Percentiles rank a stretch among this genome's conserved stretches.
phyloP scores from a whole-genome alignment of 1,140 invertebrate genomes.

The Mizuhopecten yessoensis region DNA sequence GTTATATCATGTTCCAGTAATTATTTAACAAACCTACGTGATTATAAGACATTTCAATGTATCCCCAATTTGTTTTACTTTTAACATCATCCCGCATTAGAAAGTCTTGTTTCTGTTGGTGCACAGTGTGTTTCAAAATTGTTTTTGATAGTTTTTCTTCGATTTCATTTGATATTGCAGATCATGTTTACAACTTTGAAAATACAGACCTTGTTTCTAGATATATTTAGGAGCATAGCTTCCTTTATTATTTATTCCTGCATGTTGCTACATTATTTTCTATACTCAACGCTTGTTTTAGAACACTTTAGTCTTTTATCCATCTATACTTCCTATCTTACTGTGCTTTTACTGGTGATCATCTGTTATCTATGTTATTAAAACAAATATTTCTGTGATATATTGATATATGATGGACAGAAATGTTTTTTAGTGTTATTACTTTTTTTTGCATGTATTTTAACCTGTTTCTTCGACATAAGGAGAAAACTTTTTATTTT shows the following conservation, averaged over 20 bases:
- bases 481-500: not conserved
- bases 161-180: not conserved
- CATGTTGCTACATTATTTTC: constrained; percentile 15
- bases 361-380: not conserved
- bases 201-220: no score
- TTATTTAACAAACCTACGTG: not conserved
- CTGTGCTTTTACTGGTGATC: constrained; percentile 3
- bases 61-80: not conserved
- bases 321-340: not conserved
- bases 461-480: not conserved
- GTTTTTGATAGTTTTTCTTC: not conserved
- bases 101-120: not conserved
- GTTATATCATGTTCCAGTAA: not conserved
- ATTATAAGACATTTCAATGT: not conserved
- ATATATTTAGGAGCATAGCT: not conserved
- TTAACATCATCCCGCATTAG: not conserved
- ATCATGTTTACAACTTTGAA: no score
- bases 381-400: constrained; percentile 22
- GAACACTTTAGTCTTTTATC: constrained; percentile 34
- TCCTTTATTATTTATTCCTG: not conserved
- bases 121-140: not conserved
- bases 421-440: constrained; percentile 13
- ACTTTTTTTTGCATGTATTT: not conserved
- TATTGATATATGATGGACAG: not conserved
- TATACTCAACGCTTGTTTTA: not conserved